phyloP scores from a whole-genome alignment of 2,113 vertebrate genomes.

The Lasiurus borealis region DNA sequence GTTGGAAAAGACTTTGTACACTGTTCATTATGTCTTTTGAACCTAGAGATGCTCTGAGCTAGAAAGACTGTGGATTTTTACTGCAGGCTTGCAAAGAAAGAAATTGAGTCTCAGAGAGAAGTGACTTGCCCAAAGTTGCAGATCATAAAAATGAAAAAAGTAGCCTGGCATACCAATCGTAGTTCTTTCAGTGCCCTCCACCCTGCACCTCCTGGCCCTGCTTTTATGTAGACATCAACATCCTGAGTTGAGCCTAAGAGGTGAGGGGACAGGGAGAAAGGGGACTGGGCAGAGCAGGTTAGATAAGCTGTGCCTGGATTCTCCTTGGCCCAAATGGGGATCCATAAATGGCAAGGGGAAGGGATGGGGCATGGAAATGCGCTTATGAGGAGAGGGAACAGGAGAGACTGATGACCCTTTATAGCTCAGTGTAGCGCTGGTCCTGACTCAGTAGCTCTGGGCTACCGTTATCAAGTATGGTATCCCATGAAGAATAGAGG shows the following conservation, averaged over 20 bases:
- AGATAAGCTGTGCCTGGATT: not conserved
- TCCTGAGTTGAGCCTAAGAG: not conserved
- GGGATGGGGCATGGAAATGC: not conserved
- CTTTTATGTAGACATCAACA: not conserved
- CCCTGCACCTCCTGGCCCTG: not conserved
- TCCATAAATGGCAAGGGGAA: not conserved
- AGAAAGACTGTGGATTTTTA: not conserved
- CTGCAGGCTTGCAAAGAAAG: slow-evolving; percentile 19
- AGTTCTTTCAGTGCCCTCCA: fast-evolving
- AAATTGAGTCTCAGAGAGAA: not conserved
- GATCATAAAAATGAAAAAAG: not conserved
- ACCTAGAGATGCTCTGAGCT: not conserved
- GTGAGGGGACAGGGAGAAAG: no score
- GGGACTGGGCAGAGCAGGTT: not conserved
- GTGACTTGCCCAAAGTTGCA: not conserved
- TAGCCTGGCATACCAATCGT: no score
- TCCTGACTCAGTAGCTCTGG: not conserved
- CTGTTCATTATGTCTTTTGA: not conserved
- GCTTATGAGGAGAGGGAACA: not conserved
- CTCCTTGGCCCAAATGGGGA: not conserved
- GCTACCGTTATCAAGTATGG: not conserved
- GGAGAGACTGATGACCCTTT: not conserved
- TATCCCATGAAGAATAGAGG: not conserved
- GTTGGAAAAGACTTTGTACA: not conserved
- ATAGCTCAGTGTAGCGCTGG: not conserved